A percentile compares a stretch with the other conserved stretches of the same genome.
These are phyloP conservation scores for Perca flavescens DNA, from an alignment of 2,113 vertebrate species.

Conservation along the genomic window DNA sequence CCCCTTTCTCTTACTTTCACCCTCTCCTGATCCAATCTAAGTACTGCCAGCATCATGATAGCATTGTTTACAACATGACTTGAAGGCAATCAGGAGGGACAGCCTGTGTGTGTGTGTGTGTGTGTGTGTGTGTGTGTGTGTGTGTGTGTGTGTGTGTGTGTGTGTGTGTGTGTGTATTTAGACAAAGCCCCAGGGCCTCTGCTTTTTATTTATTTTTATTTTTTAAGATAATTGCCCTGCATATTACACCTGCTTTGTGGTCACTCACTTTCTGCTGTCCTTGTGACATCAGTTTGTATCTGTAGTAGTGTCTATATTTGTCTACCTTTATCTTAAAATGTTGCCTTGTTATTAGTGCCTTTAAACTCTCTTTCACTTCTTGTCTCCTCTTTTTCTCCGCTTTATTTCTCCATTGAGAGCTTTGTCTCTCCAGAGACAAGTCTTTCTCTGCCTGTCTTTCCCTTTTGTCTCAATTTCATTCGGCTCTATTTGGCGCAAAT, in stretches of 20 bases:
- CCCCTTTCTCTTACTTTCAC: constrained; percentile 28
- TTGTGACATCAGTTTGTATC: neutral
- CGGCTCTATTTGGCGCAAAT: constrained; percentile 17
- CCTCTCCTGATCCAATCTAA: constrained; percentile 53
- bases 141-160: constrained; percentile 5
- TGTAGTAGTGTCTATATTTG: neutral
- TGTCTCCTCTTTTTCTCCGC: neutral
- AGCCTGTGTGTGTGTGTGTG: neutral
- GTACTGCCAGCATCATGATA: constrained; percentile 51
- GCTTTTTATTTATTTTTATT: neutral
- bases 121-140: constrained; percentile 9
- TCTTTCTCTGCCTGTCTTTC: neutral
- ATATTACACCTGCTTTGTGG: neutral
- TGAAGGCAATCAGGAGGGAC: constrained; percentile 37
- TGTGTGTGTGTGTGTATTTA: constrained; percentile 26
- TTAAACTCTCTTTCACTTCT: neutral
- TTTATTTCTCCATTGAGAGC: constrained; percentile 9
- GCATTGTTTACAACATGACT: constrained; percentile 60
- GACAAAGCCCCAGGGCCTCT: neutral
- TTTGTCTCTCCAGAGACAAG: neutral
- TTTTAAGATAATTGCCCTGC: neutral
- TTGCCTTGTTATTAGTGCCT: neutral
- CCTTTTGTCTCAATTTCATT: constrained; percentile 25
- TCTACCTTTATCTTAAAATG: neutral
- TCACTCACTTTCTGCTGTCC: neutral